Percentiles rank a stretch among this genome's conserved stretches.
phyloP scores from a whole-genome alignment of 2,797 vertebrate genomes.

The Martes flavigula region DNA sequence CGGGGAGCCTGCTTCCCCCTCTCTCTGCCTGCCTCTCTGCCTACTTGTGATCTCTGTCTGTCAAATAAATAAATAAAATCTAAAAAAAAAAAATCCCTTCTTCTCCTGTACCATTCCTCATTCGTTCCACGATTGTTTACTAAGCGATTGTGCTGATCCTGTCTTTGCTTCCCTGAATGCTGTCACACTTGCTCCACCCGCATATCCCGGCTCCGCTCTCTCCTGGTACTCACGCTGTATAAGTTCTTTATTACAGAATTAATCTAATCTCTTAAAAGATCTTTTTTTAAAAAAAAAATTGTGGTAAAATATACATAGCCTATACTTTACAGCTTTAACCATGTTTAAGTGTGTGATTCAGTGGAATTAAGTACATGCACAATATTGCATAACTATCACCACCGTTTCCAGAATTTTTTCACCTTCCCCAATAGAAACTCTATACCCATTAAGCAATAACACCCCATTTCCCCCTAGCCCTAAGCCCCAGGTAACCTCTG shows the following conservation, averaged over 20 bases:
- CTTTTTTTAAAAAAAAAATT: not conserved
- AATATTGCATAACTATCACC: not conserved
- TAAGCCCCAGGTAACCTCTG: not conserved
- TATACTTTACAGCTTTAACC: not conserved
- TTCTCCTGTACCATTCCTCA: not conserved
- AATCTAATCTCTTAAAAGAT: not conserved
- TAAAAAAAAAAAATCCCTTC: not conserved
- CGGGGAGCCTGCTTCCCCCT: no score
- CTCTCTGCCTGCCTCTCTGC: no score
- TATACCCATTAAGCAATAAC: not conserved
- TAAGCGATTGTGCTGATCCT: not conserved
- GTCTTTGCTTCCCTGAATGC: not conserved
- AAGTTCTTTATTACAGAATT: not conserved
- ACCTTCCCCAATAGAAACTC: not conserved
- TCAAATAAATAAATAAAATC: no score
- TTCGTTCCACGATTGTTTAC: not conserved
- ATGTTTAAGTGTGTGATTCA: not conserved
- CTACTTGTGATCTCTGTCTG: no score
- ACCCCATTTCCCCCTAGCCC: not conserved
- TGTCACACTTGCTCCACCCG: not conserved
- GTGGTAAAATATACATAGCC: not conserved
- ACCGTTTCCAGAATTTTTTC: not conserved
- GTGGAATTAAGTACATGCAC: not conserved
- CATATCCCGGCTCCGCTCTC: not conserved
- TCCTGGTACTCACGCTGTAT: not conserved